Percentiles rank a stretch among this genome's conserved stretches.
Evolutionary conservation across 2,113 vertebrate genomes (phyloP).

Genomic region (Zonotrichia leucophrys): DNA sequence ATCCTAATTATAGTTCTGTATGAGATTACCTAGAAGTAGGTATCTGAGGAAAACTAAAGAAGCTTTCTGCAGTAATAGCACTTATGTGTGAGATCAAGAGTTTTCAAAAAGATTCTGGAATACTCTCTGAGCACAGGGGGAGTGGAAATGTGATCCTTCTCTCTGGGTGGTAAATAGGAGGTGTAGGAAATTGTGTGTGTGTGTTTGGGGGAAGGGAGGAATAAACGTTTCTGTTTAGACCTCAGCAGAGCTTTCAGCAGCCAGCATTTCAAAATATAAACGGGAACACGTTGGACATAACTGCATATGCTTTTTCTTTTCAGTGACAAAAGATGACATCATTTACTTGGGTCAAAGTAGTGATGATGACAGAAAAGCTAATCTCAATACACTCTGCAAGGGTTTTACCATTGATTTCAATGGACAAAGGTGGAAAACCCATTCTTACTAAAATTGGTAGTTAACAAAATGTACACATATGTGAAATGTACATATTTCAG

Average conservation of each 20-base stretch:
- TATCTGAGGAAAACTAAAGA: conserved; percentile 28
- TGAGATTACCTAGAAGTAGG: not conserved
- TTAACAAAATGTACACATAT: not conserved
- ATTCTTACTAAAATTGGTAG: not conserved
- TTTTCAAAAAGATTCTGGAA: conserved; percentile 39
- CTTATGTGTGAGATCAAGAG: conserved; percentile 36
- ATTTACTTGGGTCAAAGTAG: not conserved
- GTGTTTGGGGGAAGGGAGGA: not conserved
- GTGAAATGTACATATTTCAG: not conserved
- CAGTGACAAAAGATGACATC: not conserved
- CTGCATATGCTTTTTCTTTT: not conserved
- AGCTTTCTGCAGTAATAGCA: not conserved
- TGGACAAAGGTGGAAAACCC: not conserved
- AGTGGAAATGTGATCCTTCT: conserved; percentile 42
- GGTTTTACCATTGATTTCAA: not conserved
- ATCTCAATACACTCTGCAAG: not conserved
- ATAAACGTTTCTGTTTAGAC: not conserved
- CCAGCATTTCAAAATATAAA: conserved; percentile 8
- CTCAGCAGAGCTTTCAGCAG: conserved; percentile 29
- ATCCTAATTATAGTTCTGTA: not conserved
- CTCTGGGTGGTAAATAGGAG: conserved; percentile 47
- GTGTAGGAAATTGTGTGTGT: conserved; percentile 26
- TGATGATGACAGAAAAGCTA: not conserved
- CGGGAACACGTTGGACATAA: not conserved
- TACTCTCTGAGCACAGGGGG: not conserved